Evolutionary conservation across 2,113 vertebrate genomes (phyloP), one percentile per base, ranked within the genome.

Genomic region (Takifugu bimaculatus): DNA sequence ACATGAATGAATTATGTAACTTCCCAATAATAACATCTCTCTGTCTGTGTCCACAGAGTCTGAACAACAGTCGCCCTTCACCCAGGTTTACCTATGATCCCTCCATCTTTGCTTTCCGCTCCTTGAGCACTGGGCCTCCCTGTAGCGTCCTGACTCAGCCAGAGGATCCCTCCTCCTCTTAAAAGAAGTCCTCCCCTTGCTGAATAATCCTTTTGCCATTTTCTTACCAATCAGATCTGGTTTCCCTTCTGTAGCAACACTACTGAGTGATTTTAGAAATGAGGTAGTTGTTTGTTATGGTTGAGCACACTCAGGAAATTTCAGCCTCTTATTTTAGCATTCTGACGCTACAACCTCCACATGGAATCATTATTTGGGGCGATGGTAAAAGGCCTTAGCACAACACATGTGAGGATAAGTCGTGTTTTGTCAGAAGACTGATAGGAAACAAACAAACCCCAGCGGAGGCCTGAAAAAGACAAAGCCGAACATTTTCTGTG

Each of bases 61-160:
- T 92, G 85, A 89, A 55, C 0, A 80, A 92, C 62, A 87, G 85
- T 63, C 83, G 92, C 52, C 91, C 93, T 0, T 77, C 90, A 0
- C 87, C 93, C 69, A 90, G 92, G 77, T 94, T 93, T 29, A 73
- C 93, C 68, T 94, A 93, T 3, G 93, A 96, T 69, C 94, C 94
- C 42, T 93, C 94, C 56, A 91, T 91, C 77, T 96, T 95, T 64
- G 91, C 94, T 77, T 96, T 96, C 87, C 93, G 92, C 42, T 93
- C 94, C 48, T 79, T 96, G 79, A 95, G 93, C 91, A 91, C 92
- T 26, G 92, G 91, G 70, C 93, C 92, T 53, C 92, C 93, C 26
- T 88, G 93, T 87, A 93, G 93, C 70, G 92, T 93, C 0, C 78
- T 93, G 74, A 89, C 89, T 65, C 87, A 91, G 1, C 90, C 90